Conservation (phyloP, 1,140 invertebrate species). For the Adoxophyes honmai region DNA sequence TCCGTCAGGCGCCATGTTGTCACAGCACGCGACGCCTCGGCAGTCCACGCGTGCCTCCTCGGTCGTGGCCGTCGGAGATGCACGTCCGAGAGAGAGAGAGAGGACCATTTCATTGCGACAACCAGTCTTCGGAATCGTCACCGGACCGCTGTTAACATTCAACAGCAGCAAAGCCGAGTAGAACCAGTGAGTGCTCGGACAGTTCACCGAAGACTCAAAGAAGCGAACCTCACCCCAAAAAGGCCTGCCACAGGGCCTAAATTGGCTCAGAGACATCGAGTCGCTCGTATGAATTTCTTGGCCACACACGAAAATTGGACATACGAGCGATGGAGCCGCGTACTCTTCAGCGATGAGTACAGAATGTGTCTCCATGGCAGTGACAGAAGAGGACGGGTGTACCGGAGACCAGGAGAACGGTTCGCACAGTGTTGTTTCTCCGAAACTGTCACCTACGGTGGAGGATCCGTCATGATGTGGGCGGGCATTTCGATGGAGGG, state of each 20-base stretch:
- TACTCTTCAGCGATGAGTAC: slow-evolving; percentile 19
- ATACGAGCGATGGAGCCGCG: neutral
- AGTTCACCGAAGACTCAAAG: neutral
- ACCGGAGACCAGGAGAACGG: slow-evolving; percentile 30
- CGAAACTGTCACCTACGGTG: slow-evolving; percentile 31
- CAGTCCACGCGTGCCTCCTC: too few relatives aligned
- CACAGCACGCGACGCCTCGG: too few relatives aligned
- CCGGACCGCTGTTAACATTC: neutral
- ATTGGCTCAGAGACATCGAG: neutral
- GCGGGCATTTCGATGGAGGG: neutral
- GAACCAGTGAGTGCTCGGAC: neutral
- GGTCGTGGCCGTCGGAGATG: neutral
- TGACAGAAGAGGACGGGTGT: slow-evolving; percentile 26
- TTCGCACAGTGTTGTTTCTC: slow-evolving; percentile 31
- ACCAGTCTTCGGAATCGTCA: neutral
- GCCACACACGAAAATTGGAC: neutral
- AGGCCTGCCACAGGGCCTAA: neutral
- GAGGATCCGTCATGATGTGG: neutral
- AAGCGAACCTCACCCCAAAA: neutral
- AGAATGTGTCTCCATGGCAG: slow-evolving; percentile 11
- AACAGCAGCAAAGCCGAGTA: neutral
- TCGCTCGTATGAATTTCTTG: neutral
- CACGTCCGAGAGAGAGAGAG: neutral
- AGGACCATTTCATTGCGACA: neutral
- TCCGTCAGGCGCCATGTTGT: too few relatives aligned